These are phyloP conservation scores for Prionace glauca DNA, from an alignment of 2,797 vertebrate genomes.

Conservation along the genomic window DNA sequence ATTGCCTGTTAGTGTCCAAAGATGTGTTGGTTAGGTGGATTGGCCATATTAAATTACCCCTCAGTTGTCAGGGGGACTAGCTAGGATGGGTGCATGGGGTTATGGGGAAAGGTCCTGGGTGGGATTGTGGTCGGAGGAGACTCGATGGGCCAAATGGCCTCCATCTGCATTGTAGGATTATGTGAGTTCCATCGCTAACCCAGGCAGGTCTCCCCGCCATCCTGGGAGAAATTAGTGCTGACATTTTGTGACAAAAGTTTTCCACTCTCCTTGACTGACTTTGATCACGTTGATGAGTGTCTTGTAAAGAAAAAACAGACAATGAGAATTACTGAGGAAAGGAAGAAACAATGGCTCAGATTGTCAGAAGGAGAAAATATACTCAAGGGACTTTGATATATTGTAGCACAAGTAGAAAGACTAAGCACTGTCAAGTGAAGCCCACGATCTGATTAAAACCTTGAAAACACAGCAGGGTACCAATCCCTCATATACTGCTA, in stretches of 20 bases:
- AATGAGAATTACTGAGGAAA: not conserved
- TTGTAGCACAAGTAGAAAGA: not conserved
- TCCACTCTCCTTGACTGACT: not conserved
- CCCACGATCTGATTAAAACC: not conserved
- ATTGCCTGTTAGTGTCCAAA: no score
- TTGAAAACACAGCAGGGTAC: not conserved
- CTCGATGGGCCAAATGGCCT: no score
- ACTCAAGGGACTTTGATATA: not conserved
- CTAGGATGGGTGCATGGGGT: no score
- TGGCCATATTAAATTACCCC: no score
- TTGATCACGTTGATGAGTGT: not conserved
- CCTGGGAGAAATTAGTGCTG: not conserved
- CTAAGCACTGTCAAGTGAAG: not conserved
- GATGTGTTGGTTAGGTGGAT: no score
- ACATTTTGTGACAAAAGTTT: not conserved
- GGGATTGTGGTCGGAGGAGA: no score
- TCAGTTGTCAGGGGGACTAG: no score
- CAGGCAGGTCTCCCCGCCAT: not conserved
- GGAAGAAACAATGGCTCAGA: not conserved
- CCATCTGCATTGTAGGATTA: no score
- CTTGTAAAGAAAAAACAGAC: not conserved
- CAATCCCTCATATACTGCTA: not conserved
- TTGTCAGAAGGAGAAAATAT: not conserved
- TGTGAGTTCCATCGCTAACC: not conserved
- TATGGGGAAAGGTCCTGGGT: no score